These are phyloP conservation scores for Drosophila greeni DNA, from an alignment of 2,888 invertebrate species.

Conservation along the genomic window DNA sequence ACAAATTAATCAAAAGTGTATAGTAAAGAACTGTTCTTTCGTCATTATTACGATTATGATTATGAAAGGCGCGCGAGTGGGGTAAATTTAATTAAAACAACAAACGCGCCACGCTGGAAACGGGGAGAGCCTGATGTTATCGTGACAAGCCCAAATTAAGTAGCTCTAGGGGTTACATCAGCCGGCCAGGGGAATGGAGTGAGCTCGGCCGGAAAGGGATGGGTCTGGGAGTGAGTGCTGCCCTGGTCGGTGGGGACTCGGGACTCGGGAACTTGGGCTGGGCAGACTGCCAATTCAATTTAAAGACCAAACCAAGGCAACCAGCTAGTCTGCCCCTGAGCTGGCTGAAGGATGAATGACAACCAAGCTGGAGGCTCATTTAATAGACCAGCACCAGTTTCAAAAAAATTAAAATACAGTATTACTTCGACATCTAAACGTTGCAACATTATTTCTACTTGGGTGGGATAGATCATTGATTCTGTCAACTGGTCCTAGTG, in stretches of 20 bases:
- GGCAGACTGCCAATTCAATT: slow-evolving; percentile 42
- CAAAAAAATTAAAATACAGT: not conserved
- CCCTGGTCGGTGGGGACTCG: not conserved
- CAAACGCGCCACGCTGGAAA: slow-evolving; percentile 36
- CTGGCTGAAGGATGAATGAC: slow-evolving; percentile 21
- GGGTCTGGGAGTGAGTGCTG: not conserved
- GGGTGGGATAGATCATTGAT: not conserved
- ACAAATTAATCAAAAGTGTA: slow-evolving; percentile 28
- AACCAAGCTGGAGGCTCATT: not conserved
- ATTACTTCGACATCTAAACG: not conserved
- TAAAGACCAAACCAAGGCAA: slow-evolving; percentile 44
- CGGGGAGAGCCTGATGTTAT: slow-evolving; percentile 52
- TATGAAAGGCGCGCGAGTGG: slow-evolving; percentile 39
- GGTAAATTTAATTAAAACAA: slow-evolving; percentile 67
- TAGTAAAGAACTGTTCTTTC: slow-evolving; percentile 45
- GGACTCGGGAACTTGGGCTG: slow-evolving; percentile 13
- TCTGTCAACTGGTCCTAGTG: no score
- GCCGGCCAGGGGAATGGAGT: slow-evolving; percentile 27
- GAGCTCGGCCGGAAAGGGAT: not conserved
- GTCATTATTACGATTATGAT: slow-evolving; percentile 38
- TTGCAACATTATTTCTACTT: not conserved
- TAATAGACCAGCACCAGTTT: slow-evolving; percentile 7
- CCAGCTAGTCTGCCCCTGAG: slow-evolving; percentile 22
- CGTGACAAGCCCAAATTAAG: slow-evolving; percentile 71
- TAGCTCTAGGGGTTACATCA: slow-evolving; percentile 62